Conservation (phyloP, 2,797 vertebrate genomes). For the Delichon dasypus region DNA sequence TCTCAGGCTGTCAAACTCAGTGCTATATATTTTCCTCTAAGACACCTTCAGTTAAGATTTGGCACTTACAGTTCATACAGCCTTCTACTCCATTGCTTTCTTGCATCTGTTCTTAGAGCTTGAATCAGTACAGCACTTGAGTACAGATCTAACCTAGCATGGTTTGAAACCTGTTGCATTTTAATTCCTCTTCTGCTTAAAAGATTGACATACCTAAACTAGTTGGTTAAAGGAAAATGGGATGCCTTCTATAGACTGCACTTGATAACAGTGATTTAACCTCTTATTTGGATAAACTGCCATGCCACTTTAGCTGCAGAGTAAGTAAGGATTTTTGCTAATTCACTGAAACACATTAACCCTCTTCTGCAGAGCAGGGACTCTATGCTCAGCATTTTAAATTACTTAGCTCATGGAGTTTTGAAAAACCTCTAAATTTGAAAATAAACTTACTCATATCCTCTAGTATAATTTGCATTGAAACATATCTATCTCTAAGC, state of each 20-base stretch:
- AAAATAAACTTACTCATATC: background rate
- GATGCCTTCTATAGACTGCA: background rate
- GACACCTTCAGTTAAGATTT: background rate
- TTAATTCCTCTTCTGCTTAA: background rate
- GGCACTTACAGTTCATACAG: background rate
- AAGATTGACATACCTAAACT: background rate
- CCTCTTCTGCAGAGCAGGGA: background rate
- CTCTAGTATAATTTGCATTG: background rate
- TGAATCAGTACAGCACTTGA: background rate
- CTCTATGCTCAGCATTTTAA: background rate
- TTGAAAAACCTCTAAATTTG: background rate
- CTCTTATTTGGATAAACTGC: background rate
- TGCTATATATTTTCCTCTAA: background rate
- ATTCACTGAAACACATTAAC: background rate
- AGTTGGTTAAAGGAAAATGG: background rate
- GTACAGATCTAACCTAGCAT: background rate
- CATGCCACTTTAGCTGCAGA: background rate
- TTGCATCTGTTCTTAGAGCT: background rate
- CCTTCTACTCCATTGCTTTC: background rate
- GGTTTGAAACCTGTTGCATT: background rate
- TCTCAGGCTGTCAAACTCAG: background rate
- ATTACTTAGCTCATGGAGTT: background rate
- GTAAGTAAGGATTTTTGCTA: conserved; percentile 12
- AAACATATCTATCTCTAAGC: background rate
- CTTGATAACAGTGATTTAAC: background rate